Conservation (phyloP, 2,113 vertebrate genomes). For the Guaruba guarouba region DNA sequence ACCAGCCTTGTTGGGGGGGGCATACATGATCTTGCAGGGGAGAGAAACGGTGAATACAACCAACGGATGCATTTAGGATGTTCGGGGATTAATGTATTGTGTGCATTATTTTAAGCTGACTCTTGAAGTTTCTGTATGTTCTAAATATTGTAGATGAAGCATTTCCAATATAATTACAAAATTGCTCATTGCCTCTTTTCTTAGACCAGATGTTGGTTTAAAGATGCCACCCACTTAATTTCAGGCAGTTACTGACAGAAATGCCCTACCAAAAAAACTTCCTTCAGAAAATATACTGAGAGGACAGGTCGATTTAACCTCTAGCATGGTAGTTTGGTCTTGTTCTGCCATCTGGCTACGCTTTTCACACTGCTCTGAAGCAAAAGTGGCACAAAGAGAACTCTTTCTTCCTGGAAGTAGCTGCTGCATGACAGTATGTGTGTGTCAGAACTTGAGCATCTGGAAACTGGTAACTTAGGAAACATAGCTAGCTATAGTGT, state of each 20-base stretch:
- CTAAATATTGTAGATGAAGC: slow-evolving; percentile 55
- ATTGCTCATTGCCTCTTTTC: slow-evolving; percentile 50
- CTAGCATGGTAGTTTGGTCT: neutral
- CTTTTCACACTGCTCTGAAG: neutral
- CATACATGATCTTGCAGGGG: neutral
- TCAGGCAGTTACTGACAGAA: slow-evolving; percentile 5
- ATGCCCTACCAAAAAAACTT: neutral
- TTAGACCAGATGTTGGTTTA: slow-evolving; percentile 37
- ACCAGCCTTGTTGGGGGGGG: neutral
- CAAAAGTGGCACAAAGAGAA: neutral
- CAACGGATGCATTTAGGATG: neutral
- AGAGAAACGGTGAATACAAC: neutral
- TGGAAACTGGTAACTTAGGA: neutral
- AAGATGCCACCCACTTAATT: neutral
- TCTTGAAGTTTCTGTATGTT: slow-evolving; percentile 47
- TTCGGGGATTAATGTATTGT: slow-evolving; percentile 38
- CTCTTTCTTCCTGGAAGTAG: neutral
- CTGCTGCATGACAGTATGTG: fast-evolving
- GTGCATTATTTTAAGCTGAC: slow-evolving; percentile 45
- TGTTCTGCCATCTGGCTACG: neutral
- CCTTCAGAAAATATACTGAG: slow-evolving; percentile 16
- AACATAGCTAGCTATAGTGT: neutral
- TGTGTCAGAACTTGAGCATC: neutral
- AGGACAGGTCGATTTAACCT: slow-evolving; percentile 18
- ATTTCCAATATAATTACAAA: slow-evolving; percentile 55